phyloP scores from a whole-genome alignment of 2,113 vertebrate species.

The Leucopsar rothschildi region DNA sequence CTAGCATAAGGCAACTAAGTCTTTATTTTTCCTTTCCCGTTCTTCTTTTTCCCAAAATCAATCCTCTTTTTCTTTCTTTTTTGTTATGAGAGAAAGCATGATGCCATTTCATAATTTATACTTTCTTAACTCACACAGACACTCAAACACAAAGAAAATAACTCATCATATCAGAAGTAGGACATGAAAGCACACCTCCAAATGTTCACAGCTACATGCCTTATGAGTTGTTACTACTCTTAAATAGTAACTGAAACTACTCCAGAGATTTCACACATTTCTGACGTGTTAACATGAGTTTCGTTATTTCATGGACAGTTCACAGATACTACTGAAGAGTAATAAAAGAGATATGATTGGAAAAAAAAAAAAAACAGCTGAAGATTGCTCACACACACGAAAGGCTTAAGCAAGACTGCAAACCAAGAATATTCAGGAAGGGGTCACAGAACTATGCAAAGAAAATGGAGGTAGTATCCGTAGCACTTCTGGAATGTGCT shows the following conservation, averaged over 20 bases:
- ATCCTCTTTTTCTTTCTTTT: not conserved
- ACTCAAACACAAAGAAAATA: not conserved
- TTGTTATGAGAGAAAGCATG: not conserved
- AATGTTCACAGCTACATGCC: not conserved
- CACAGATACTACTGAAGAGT: not conserved
- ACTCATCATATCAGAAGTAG: not conserved
- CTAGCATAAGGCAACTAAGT: not conserved
- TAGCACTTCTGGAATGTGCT: fast-evolving
- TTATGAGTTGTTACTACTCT: not conserved
- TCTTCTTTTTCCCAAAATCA: not conserved
- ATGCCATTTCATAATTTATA: not conserved
- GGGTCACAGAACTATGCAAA: not conserved
- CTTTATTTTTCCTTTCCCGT: not conserved
- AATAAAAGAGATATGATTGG: not conserved
- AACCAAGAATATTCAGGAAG: not conserved
- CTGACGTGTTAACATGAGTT: not conserved
- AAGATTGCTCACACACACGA: not conserved
- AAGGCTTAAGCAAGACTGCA: not conserved
- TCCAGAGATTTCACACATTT: not conserved
- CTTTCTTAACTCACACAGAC: not conserved
- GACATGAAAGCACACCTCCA: not conserved
- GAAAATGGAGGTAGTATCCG: not conserved
- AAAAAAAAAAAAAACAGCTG: not conserved
- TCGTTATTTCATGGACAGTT: not conserved
- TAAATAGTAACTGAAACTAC: not conserved